Evolutionary conservation across 2,888 invertebrate species (phyloP).

Genomic region (Ferdinandea cuprea): DNA sequence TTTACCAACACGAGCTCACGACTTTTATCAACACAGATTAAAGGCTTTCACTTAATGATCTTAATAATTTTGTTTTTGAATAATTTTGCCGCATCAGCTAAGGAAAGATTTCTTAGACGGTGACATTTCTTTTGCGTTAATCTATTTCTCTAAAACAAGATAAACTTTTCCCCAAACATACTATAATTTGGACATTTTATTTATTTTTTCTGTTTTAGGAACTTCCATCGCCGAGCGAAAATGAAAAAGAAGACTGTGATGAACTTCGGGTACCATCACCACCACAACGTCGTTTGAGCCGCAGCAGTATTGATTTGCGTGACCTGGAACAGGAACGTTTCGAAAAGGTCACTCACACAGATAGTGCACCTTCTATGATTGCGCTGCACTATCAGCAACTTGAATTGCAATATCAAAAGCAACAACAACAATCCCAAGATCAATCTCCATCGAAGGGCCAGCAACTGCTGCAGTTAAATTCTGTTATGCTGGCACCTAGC

Average conservation of each 20-base stretch:
- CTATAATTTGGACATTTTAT: no score
- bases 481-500: slow-evolving; percentile 36
- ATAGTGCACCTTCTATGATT: slow-evolving; percentile 83
- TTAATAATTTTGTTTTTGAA: no score
- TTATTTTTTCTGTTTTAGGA: slow-evolving; percentile 77
- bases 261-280: slow-evolving; percentile 83
- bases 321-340: slow-evolving; percentile 83
- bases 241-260: slow-evolving; percentile 82
- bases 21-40: no score
- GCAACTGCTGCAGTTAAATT: slow-evolving; percentile 48
- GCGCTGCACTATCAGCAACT: slow-evolving; percentile 80
- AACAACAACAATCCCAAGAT: slow-evolving; percentile 45
- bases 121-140: no score
- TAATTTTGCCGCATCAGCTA: no score
- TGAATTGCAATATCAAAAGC: slow-evolving; percentile 78
- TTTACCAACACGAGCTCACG: no score
- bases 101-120: no score
- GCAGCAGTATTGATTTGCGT: slow-evolving; percentile 83
- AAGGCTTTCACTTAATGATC: no score
- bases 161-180: no score
- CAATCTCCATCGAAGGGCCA: slow-evolving; percentile 51
- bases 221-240: slow-evolving; percentile 80
- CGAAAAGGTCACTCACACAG: slow-evolving; percentile 83
- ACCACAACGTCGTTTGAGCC: slow-evolving; percentile 82
- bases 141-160: no score